Base-by-base conservation (phyloP, 2,113 vertebrate genomes). In the Oceanodroma tethys region DNA sequence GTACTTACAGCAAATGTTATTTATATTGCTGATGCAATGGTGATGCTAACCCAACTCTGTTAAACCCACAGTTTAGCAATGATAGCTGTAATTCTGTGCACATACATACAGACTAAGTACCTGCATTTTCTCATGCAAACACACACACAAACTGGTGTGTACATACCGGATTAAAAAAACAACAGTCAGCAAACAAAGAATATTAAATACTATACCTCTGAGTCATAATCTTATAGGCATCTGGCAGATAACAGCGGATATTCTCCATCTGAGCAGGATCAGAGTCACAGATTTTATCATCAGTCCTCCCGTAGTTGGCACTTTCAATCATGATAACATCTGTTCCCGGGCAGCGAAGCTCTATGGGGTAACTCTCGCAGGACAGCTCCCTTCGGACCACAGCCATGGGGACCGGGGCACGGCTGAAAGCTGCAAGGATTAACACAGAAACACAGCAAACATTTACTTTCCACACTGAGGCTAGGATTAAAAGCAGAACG, bases 271-370 rank as follows among this genome's bases (percentile, higher is more conserved):
- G 99, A 75, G 99, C 99, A 20, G 99, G 99, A 98, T 99, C 99
- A 11, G 99, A 99, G 85, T 99, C 99, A 38, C 99, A 99, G 96
- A 99, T 99, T 98, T 99, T 99, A 98, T 99, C 99, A 9, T 99
- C 99, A 0, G 99, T 99, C 96, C 99, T 99, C 30, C 99, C 99
- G 3, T 99, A 99, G 98, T 99, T 99, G 98, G 99, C 99, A 95
- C 99, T 99, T 97, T 99, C 99, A 3, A 99, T 99, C 99, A 99
- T 99, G 98, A 99, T 99, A 96, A 99, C 99, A 60, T 99, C 99
- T 7, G 99, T 99, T 94, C 99, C 99, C 0, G 99, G 99, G 97
- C 99, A 99, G 80, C 99, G 99, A 48, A 99, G 99, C 98, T 99
- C 99, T 27, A 99, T 99, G 88, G 99, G 99, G 97, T 99, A 99